Conservation (phyloP, 1,140 invertebrate species). For the Scaptomyza graminum region DNA sequence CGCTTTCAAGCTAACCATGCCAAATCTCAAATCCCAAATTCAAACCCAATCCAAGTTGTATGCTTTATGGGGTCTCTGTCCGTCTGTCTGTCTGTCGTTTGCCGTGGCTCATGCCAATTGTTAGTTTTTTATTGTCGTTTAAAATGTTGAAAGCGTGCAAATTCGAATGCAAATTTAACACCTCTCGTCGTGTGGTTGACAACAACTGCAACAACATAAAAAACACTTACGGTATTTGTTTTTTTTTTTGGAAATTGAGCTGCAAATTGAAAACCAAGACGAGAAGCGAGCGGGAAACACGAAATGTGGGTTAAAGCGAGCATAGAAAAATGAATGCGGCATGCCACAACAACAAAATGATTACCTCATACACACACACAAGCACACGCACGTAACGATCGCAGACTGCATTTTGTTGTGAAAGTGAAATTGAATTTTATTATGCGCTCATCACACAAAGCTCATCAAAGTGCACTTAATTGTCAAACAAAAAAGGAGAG, state of each 20-base stretch:
- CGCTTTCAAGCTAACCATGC: conserved; percentile 23
- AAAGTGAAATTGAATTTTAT: conserved; percentile 69
- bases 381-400: conserved; percentile 13
- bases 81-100: conserved; percentile 11
- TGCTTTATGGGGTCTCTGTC: conserved; percentile 15
- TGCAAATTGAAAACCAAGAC: conserved; percentile 76
- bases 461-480: conserved; percentile 37
- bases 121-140: conserved; percentile 56
- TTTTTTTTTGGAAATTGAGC: conserved; percentile 67
- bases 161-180: conserved; percentile 80
- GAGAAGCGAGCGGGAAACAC: conserved; percentile 57
- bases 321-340: conserved; percentile 61
- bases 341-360: conserved; percentile 19
- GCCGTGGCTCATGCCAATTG: conserved; percentile 75
- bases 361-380: conserved; percentile 36
- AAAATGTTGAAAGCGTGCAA: conserved; percentile 78
- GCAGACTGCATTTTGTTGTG: conserved; percentile 55
- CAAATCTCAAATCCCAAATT: conserved; percentile 27
- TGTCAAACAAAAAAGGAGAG: not conserved
- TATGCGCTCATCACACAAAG: conserved; percentile 35
- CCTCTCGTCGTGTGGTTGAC: conserved; percentile 65
- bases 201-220: conserved; percentile 43
- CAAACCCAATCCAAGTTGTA: conserved; percentile 6
- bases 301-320: conserved; percentile 76
- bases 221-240: conserved; percentile 54